Base-by-base conservation (phyloP, 2,113 vertebrate species). In the Labrus mixtus region DNA sequence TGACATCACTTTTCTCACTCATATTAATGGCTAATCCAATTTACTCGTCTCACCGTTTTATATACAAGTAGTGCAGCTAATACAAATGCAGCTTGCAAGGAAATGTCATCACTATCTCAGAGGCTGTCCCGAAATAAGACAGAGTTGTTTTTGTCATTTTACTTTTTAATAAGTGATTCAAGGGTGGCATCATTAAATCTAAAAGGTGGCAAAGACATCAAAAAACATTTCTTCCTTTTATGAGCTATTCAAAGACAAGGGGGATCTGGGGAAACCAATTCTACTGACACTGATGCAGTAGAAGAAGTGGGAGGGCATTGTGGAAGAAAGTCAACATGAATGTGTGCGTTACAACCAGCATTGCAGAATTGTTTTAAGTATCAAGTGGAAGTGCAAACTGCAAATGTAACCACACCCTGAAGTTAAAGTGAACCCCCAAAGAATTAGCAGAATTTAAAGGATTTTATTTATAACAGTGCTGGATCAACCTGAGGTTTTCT, bases 121-220 rank as follows among this genome's bases (percentile, higher is more conserved):
- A 62, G 51, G 51, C 71, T 69, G 67, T 64, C 58, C 37, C 12
- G 39, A 71, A 39, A 46, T 58, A 22, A 68, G 43, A 64, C 20
- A 22, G 45, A 36, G 59, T 74, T 41, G 25, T 78, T 76, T 68
- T 20, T 73, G 29, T 61, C 64, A 51, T 66, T 83, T 68, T 56
- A 68, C 13, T 56, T 75, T 63, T 78, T 45, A 57, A 37, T 55
- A 67, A 75, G 71, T 58, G 75, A 67, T 84, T 79, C 79, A 72
- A 67, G 43, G 58, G 50, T 50, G 56, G 79, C 57, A 50, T 80
- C 69, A 62, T 81, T 81, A 62, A 66, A 79, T 76, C 16, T 71
- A 65, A 80, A 74, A n/a, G 20, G 39, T 66, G 62, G 46, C 65
- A 63, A 39, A 37, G 29, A 79, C 33, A 73, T 68, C 29, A 55